phyloP scores from a whole-genome alignment of 2,888 invertebrate species.

The Oegoconia quadripuncta region DNA sequence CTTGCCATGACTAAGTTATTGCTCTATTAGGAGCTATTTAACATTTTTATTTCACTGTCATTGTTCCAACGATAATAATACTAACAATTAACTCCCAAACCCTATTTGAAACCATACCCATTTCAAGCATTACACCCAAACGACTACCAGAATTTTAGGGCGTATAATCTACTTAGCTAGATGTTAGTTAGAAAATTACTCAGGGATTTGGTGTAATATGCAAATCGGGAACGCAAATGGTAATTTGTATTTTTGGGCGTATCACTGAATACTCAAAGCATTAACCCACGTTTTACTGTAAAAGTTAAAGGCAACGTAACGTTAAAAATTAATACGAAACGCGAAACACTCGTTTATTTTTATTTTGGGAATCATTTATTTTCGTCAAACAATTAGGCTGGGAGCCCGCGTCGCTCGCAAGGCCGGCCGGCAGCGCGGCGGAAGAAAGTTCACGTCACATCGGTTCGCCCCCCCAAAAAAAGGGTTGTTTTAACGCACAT shows the following conservation, averaged over 20 bases:
- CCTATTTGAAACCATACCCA: conserved; percentile 5
- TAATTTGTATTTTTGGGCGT: conserved; percentile 29
- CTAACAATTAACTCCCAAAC: conserved; percentile 4
- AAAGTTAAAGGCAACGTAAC: conserved; percentile 52
- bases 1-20: conserved; percentile 46
- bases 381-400: conserved; percentile 75
- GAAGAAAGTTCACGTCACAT: conserved; percentile 68
- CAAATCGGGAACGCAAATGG: conserved; percentile 30
- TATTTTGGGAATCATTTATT: conserved; percentile 76
- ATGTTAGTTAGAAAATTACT: conserved; percentile 13
- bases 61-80: conserved; percentile 11
- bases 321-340: conserved; percentile 67
- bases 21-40: conserved; percentile 46
- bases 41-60: conserved; percentile 25
- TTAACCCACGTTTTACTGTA: conserved; percentile 42
- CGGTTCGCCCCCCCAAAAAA: conserved; percentile 53
- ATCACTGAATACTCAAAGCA: conserved; percentile 31
- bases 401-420: conserved; percentile 52
- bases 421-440: conserved; percentile 47
- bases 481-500: conserved; percentile 61
- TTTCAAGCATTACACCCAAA: conserved; percentile 10
- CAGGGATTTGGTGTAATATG: conserved; percentile 26
- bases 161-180: conserved; percentile 11
- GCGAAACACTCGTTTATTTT: conserved; percentile 73
- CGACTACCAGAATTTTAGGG: conserved; percentile 17